Evolutionary conservation across 2,797 vertebrate species (phyloP).

Genomic region (Sebastes hubbsi): DNA sequence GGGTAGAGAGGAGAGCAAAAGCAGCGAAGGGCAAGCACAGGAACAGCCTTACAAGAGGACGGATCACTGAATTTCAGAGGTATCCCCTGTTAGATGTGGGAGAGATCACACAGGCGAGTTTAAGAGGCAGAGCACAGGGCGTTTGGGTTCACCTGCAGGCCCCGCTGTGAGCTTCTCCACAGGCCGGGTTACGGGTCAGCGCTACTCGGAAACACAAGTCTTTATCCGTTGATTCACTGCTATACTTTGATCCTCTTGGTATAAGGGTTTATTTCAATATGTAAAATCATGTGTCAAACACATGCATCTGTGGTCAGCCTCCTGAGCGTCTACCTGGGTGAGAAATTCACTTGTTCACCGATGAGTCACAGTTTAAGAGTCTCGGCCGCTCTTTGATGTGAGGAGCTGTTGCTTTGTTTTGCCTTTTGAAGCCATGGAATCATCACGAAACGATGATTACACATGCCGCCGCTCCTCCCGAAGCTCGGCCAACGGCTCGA

Average conservation of each 20-base stretch:
- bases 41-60: conserved; percentile 41
- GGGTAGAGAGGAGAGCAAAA: not conserved
- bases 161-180: conserved; percentile 52
- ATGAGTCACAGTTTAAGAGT: conserved; percentile 69
- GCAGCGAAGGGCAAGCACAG: not conserved
- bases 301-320: conserved; percentile 49
- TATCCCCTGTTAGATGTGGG: conserved; percentile 42
- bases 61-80: conserved; percentile 54
- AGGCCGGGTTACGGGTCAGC: conserved; percentile 56
- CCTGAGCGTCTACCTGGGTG: conserved; percentile 54
- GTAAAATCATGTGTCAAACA: conserved; percentile 60
- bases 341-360: conserved; percentile 44
- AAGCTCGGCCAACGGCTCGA: conserved; percentile 41
- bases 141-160: conserved; percentile 70
- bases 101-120: conserved; percentile 62
- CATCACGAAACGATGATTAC: conserved; percentile 58
- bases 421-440: conserved; percentile 68
- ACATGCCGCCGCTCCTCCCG: conserved; percentile 22
- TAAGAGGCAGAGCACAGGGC: conserved; percentile 51
- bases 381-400: conserved; percentile 56
- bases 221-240: conserved; percentile 67
- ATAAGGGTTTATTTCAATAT: conserved; percentile 8
- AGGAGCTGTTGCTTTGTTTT: conserved; percentile 64
- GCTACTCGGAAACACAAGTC: conserved; percentile 40
- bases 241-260: conserved; percentile 15